Conservation (phyloP, 2,888 invertebrate species). For the Acleris laterana region DNA sequence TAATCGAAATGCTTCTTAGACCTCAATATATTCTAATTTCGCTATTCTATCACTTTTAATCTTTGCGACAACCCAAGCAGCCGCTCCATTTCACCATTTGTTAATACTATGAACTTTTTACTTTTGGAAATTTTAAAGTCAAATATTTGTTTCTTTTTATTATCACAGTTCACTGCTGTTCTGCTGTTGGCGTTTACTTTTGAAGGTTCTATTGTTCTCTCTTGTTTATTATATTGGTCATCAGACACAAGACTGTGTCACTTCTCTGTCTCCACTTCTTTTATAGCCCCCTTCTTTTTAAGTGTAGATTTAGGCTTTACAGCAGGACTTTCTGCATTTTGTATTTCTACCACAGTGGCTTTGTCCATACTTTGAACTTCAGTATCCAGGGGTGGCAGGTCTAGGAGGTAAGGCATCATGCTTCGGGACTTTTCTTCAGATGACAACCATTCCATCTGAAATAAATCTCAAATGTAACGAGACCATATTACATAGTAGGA, state of each 20-base stretch:
- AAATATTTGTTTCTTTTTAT: slow-evolving; percentile 53
- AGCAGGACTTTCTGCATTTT: slow-evolving; percentile 41
- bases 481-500: not conserved
- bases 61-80: slow-evolving; percentile 55
- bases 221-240: slow-evolving; percentile 36
- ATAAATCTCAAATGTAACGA: slow-evolving; percentile 16
- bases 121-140: slow-evolving; percentile 56
- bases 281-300: slow-evolving; percentile 47
- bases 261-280: slow-evolving; percentile 65
- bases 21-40: slow-evolving; percentile 28
- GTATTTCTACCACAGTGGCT: slow-evolving; percentile 45
- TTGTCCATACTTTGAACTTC: slow-evolving; percentile 41
- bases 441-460: slow-evolving; percentile 80
- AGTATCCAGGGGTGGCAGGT: slow-evolving; percentile 67
- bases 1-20: not conserved
- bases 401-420: slow-evolving; percentile 78
- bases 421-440: slow-evolving; percentile 74
- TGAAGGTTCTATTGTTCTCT: slow-evolving; percentile 41
- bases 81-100: slow-evolving; percentile 57
- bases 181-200: slow-evolving; percentile 48
- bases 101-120: slow-evolving; percentile 54
- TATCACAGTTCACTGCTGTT: slow-evolving; percentile 60
- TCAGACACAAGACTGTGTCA: slow-evolving; percentile 57
- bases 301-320: slow-evolving; percentile 42
- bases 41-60: slow-evolving; percentile 41